phyloP scores from a whole-genome alignment of 2,797 vertebrate species.

The Spheniscus humboldti region DNA sequence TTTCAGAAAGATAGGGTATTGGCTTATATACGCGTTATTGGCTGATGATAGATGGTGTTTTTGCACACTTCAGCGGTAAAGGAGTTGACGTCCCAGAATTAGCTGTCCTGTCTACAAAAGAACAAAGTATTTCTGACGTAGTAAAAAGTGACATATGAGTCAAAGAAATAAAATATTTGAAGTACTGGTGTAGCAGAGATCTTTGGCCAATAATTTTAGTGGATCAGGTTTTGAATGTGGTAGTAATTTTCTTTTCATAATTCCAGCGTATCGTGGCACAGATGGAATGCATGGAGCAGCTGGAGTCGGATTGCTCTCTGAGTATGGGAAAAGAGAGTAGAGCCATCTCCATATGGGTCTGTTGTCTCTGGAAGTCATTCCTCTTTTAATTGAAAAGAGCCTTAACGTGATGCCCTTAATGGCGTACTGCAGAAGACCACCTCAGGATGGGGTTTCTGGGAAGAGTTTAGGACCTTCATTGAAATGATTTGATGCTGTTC shows the following conservation, averaged over 20 bases:
- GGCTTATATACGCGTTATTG: not conserved
- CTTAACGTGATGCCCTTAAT: not conserved
- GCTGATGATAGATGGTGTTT: not conserved
- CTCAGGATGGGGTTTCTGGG: not conserved
- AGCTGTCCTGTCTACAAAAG: not conserved
- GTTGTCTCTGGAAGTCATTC: not conserved
- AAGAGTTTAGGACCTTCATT: not conserved
- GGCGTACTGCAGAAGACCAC: not conserved
- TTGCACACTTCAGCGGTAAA: not conserved
- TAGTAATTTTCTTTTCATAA: not conserved
- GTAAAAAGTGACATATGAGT: not conserved
- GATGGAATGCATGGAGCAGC: not conserved
- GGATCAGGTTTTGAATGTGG: not conserved
- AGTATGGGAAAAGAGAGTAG: not conserved
- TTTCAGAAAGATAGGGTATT: not conserved
- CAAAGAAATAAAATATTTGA: not conserved
- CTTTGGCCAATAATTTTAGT: not conserved
- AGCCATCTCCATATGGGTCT: not conserved
- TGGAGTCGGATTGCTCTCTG: not conserved
- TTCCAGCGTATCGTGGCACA: rapidly evolving
- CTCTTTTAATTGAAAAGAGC: not conserved
- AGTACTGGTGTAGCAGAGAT: not conserved
- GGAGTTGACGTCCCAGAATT: not conserved
- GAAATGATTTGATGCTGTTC: not conserved
- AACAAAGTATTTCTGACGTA: not conserved